These are phyloP conservation scores for Listronotus bonariensis DNA, from an alignment of 1,140 invertebrate genomes.

Conservation along the genomic window DNA sequence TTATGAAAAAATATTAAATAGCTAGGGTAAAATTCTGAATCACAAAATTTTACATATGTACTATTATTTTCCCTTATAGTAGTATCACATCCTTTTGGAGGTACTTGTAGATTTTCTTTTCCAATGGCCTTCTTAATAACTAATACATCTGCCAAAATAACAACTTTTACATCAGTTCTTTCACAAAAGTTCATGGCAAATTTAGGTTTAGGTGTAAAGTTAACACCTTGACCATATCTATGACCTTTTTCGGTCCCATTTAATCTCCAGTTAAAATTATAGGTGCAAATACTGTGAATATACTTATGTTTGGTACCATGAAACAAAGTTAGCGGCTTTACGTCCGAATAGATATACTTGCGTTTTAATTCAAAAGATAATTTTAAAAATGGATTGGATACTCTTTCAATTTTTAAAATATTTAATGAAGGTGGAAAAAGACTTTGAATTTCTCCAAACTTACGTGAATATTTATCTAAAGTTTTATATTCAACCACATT, in stretches of 20 bases:
- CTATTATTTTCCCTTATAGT: constrained; percentile 32
- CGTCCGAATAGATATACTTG: constrained; percentile 8
- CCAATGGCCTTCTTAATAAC: constrained; percentile 20
- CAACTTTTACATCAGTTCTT: constrained; percentile 31
- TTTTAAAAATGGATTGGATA: constrained; percentile 22
- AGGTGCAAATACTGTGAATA: constrained; percentile 39
- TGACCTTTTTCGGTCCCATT: constrained; percentile 40
- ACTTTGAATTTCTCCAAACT: constrained; percentile 14
- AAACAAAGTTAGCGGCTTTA: constrained; percentile 40
- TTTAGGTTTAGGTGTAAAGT: constrained; percentile 44
- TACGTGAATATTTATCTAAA: not conserved
- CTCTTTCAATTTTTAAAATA: constrained; percentile 12
- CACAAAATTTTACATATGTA: constrained; percentile 49
- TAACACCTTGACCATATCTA: constrained; percentile 49
- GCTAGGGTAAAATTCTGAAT: constrained; percentile 51
- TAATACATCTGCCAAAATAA: constrained; percentile 42
- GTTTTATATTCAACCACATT: constrained; percentile 8
- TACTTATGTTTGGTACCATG: constrained; percentile 47
- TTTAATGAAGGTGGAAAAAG: constrained; percentile 6
- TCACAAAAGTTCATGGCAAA: constrained; percentile 50
- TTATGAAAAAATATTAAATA: constrained; percentile 44
- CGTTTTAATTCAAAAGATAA: constrained; percentile 9
- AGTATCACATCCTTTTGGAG: constrained; percentile 43
- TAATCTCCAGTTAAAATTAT: constrained; percentile 51
- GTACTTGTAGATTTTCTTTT: constrained; percentile 22